phyloP scores from a whole-genome alignment of 1,140 invertebrate species.

The Aphaenogaster ashmeadi region DNA sequence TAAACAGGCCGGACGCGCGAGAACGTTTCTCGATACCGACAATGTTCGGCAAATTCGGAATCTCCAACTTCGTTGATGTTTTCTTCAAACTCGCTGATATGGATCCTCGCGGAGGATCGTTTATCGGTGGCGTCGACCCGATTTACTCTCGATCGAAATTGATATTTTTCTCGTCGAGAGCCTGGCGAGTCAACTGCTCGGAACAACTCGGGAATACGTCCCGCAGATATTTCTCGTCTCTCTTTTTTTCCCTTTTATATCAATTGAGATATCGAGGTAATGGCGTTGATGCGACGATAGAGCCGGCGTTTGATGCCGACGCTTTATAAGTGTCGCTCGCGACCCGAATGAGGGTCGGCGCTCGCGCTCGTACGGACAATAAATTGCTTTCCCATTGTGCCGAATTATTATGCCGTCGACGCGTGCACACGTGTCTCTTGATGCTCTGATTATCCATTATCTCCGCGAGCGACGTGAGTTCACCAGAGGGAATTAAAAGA shows the following conservation, averaged over 20 bases:
- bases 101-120: background rate
- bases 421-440: background rate
- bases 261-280: slow-evolving; percentile 4
- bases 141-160: slow-evolving; percentile 47
- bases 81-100: background rate
- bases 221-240: background rate
- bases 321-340: background rate
- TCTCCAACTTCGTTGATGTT: background rate
- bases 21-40: background rate
- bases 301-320: background rate
- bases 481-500: background rate
- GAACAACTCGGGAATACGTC: background rate
- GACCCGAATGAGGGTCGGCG: background rate
- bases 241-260: slow-evolving; percentile 29
- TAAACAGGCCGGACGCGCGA: background rate
- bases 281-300: background rate
- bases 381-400: slow-evolving; percentile 28
- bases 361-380: background rate
- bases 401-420: slow-evolving; percentile 19
- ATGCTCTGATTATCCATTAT: slow-evolving; percentile 48
- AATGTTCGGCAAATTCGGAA: background rate
- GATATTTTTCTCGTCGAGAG: background rate
- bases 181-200: background rate
- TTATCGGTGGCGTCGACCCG: slow-evolving; percentile 16
- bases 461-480: background rate